These are phyloP conservation scores for Morphnarchus princeps DNA, from an alignment of 2,113 vertebrate species.

Conservation along the genomic window DNA sequence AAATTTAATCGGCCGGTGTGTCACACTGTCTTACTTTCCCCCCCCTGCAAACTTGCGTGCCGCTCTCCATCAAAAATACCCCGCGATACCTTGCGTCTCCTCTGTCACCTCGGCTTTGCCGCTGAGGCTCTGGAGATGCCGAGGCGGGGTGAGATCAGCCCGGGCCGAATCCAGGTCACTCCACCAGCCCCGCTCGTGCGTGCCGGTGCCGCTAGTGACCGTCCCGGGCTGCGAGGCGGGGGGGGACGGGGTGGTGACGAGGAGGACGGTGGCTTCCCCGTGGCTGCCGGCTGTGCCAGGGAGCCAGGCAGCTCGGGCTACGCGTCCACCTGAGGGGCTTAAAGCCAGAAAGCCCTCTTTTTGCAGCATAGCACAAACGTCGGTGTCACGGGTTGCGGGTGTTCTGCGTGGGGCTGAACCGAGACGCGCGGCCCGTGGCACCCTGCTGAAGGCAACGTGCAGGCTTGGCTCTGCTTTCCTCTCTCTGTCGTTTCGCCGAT, in stretches of 20 bases:
- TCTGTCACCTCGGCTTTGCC: background rate
- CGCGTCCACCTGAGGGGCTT: background rate
- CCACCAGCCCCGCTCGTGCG: fast-evolving
- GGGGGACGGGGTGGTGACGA: fast-evolving
- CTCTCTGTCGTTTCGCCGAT: slow-evolving; percentile 50
- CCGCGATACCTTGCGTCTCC: background rate
- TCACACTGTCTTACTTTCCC: background rate
- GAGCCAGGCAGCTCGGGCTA: background rate
- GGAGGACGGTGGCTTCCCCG: background rate
- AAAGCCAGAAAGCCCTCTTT: background rate
- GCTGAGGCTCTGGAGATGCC: background rate
- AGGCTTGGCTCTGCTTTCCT: slow-evolving; percentile 70
- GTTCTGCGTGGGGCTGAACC: background rate
- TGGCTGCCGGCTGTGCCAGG: background rate
- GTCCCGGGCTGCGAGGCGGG: background rate
- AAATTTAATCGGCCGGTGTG: background rate
- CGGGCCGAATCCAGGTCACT: background rate
- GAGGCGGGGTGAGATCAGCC: background rate
- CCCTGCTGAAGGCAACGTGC: slow-evolving; percentile 62
- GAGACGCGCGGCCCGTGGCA: background rate
- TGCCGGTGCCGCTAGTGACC: fast-evolving
- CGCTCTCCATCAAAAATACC: background rate
- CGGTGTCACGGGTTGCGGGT: fast-evolving
- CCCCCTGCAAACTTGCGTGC: background rate
- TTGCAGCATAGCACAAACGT: background rate